These are phyloP conservation scores for Melieria omissa DNA, from an alignment of 2,888 invertebrate genomes.

Conservation along the genomic window DNA sequence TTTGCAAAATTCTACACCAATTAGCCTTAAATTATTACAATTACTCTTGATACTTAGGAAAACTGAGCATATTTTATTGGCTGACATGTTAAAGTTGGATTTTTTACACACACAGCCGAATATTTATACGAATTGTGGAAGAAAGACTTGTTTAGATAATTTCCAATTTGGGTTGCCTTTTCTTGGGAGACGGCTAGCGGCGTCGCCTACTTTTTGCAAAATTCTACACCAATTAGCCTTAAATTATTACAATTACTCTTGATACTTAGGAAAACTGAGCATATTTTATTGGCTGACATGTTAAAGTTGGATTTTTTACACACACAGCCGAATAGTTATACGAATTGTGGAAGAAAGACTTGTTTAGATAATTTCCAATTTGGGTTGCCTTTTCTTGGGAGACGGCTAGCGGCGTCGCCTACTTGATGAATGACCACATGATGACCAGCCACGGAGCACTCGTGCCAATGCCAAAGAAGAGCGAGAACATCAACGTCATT, in stretches of 20 bases:
- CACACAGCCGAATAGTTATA: too few species aligned
- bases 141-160: too few species aligned
- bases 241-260: neutral
- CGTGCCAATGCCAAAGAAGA: conserved; percentile 48
- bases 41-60: neutral
- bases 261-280: neutral
- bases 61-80: too few species aligned
- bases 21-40: neutral
- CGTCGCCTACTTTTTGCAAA: too few species aligned
- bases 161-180: neutral
- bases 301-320: too few species aligned
- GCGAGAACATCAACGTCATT: conserved; percentile 27
- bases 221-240: neutral
- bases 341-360: too few species aligned
- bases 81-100: too few species aligned
- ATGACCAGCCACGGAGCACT: conserved; percentile 55
- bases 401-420: neutral
- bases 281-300: too few species aligned
- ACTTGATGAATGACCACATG: conserved; percentile 37
- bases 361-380: neutral
- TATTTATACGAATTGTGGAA: too few species aligned
- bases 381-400: neutral
- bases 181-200: neutral
- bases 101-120: too few species aligned
- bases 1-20: too few species aligned